Conservation (phyloP, 1,140 invertebrate genomes). For the Neoseiulus cucumeris region DNA sequence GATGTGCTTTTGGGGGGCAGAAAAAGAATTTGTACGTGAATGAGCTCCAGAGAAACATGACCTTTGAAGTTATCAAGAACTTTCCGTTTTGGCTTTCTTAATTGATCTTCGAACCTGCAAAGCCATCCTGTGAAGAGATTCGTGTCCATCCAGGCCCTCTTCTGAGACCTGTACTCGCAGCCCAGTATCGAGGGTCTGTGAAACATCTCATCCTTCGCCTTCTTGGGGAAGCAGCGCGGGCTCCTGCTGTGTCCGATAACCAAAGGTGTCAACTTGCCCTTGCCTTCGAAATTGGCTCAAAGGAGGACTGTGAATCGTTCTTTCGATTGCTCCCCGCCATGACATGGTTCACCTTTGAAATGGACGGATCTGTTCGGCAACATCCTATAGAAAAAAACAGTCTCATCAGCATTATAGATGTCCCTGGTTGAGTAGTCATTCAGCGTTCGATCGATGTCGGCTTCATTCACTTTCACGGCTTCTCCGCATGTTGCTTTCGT, state of each 20-base stretch:
- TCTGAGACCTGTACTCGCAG: too few species aligned
- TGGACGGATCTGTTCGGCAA: conserved; percentile 27
- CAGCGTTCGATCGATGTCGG: conserved; percentile 13
- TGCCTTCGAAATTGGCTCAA: conserved; percentile 27
- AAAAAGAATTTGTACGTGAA: too few species aligned
- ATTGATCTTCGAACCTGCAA: too few species aligned
- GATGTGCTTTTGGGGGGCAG: too few species aligned
- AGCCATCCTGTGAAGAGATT: too few species aligned
- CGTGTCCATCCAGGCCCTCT: too few species aligned
- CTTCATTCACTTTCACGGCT: conserved; percentile 15
- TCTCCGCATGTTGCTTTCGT: conserved; percentile 17
- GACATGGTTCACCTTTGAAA: conserved; percentile 26
- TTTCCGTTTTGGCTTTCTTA: too few species aligned
- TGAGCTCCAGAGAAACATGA: too few species aligned
- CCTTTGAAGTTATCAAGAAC: too few species aligned
- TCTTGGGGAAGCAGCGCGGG: conserved; percentile 26
- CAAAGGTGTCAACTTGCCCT: conserved; percentile 28
- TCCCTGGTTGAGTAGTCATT: conserved; percentile 25
- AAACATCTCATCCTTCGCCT: too few species aligned
- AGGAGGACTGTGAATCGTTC: conserved; percentile 29
- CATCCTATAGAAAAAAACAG: conserved; percentile 29
- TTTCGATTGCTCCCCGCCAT: conserved; percentile 30
- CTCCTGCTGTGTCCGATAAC: conserved; percentile 31
- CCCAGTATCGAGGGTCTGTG: too few species aligned
- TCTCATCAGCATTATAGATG: conserved; percentile 32